These are phyloP conservation scores for Athene cunicularia DNA, from an alignment of 2,113 vertebrate genomes.

Conservation along the genomic window DNA sequence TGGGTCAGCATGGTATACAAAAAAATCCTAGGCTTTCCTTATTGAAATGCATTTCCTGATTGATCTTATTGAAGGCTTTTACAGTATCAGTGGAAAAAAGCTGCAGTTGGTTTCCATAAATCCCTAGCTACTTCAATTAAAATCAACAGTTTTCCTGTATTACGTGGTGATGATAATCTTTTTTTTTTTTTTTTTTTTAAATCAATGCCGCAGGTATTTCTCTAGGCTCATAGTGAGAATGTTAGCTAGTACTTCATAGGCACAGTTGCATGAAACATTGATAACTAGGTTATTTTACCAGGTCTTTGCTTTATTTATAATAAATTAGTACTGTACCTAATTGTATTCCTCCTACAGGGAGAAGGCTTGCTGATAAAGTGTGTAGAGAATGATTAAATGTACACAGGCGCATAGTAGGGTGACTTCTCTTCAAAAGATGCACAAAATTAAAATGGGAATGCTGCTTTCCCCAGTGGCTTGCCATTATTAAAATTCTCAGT, in stretches of 20 bases:
- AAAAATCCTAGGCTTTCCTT: not conserved
- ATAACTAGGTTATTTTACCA: conserved; percentile 70
- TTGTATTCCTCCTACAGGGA: conserved; percentile 72
- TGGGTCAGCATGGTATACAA: not conserved
- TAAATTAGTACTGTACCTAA: conserved; percentile 72
- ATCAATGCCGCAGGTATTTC: conserved; percentile 47
- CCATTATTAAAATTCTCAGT: conserved; percentile 76
- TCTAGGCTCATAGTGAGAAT: conserved; percentile 36
- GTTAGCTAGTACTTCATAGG: conserved; percentile 53
- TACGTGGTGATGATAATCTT: conserved; percentile 2
- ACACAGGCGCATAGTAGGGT: conserved; percentile 51
- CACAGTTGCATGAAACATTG: conserved; percentile 53
- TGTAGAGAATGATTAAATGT: conserved; percentile 69
- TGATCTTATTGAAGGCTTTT: conserved; percentile 36
- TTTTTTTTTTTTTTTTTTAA: not conserved
- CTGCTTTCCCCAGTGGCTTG: conserved; percentile 64
- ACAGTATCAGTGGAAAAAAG: conserved; percentile 8
- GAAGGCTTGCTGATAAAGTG: conserved; percentile 66
- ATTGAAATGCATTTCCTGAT: not conserved
- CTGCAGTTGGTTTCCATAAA: conserved; percentile 30
- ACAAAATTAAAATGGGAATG: conserved; percentile 76
- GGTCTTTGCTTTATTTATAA: conserved; percentile 72
- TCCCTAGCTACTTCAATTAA: conserved; percentile 47
- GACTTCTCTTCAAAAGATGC: conserved; percentile 70
- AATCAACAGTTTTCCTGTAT: conserved; percentile 41